Percentiles rank a stretch among this genome's conserved stretches.
phyloP scores from a whole-genome alignment of 2,888 invertebrate genomes.

The Macrosiphum euphorbiae region DNA sequence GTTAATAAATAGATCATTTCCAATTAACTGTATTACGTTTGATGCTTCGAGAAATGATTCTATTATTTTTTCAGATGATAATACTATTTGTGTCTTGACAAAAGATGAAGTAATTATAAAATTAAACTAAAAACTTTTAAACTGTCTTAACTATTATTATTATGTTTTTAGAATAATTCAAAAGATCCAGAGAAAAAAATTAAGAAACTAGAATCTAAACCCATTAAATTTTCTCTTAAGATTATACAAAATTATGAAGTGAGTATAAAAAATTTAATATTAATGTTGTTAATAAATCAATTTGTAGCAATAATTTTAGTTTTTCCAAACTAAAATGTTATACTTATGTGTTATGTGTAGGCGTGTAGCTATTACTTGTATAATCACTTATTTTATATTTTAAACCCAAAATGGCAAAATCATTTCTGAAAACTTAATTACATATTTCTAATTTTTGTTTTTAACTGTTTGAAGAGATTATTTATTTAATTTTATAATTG shows the following conservation, averaged over 20 bases:
- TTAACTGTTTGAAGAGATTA: neutral
- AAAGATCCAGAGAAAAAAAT: slow-evolving; percentile 42
- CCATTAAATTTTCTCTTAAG: slow-evolving; percentile 39
- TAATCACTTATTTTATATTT: neutral
- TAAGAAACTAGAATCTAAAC: slow-evolving; percentile 24
- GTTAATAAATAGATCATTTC: slow-evolving; percentile 75
- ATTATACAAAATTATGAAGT: slow-evolving; percentile 62
- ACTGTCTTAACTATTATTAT: neutral
- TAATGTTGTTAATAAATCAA: neutral
- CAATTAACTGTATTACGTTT: slow-evolving; percentile 76
- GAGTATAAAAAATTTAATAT: neutral
- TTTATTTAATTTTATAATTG: neutral
- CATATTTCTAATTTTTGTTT: neutral
- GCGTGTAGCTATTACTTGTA: neutral
- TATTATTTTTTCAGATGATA: slow-evolving; percentile 81
- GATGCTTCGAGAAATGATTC: slow-evolving; percentile 77
- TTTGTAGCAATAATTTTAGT: neutral
- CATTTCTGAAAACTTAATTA: neutral
- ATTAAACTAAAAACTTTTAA: neutral
- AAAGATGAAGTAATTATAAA: slow-evolving; percentile 72
- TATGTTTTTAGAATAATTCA: neutral
- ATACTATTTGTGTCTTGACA: slow-evolving; percentile 76
- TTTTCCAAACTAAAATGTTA: neutral
- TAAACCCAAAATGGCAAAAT: neutral
- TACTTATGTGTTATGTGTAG: neutral